Conservation (phyloP, 37 sponge, comb jelly and placozoan species). For the Halisarca cf. caerulea region DNA sequence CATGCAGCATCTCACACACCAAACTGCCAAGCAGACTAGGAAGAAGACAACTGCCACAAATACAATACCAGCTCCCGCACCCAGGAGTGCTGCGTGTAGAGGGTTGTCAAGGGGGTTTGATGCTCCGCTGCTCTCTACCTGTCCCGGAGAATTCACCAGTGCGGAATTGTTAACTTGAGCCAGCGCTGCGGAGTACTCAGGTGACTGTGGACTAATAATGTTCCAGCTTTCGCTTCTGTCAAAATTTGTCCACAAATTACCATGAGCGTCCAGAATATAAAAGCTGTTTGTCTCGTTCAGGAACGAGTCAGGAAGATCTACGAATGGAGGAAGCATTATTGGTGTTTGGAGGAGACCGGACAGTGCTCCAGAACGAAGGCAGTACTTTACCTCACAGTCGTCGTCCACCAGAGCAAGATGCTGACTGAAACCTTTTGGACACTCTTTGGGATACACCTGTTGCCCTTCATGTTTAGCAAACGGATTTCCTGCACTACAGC, state of each 20-base stretch:
- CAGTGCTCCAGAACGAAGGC: constrained; percentile 38
- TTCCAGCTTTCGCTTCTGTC: not conserved
- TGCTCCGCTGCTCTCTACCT: too few relatives aligned
- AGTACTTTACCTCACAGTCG: constrained; percentile 74
- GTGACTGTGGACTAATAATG: not conserved
- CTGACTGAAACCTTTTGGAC: constrained; percentile 56
- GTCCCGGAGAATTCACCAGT: too few relatives aligned
- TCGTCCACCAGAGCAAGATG: constrained; percentile 60
- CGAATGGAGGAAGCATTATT: not conserved
- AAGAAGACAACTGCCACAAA: too few relatives aligned
- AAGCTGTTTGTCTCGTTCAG: not conserved
- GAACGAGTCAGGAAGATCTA: not conserved
- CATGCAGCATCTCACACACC: too few relatives aligned
- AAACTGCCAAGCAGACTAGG: too few relatives aligned
- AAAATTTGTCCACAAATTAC: not conserved
- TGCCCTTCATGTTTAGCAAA: not conserved
- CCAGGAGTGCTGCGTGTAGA: too few relatives aligned
- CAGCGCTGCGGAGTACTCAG: too few relatives aligned
- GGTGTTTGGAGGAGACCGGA: not conserved
- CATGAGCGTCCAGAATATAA: not conserved
- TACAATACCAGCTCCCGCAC: too few relatives aligned
- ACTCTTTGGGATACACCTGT: constrained; percentile 27
- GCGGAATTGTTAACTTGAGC: too few relatives aligned
- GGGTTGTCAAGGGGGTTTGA: too few relatives aligned
- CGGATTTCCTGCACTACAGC: constrained; percentile 52